Evolutionary conservation across 2,113 vertebrate species (phyloP).

Genomic region (Procavia capensis): DNA sequence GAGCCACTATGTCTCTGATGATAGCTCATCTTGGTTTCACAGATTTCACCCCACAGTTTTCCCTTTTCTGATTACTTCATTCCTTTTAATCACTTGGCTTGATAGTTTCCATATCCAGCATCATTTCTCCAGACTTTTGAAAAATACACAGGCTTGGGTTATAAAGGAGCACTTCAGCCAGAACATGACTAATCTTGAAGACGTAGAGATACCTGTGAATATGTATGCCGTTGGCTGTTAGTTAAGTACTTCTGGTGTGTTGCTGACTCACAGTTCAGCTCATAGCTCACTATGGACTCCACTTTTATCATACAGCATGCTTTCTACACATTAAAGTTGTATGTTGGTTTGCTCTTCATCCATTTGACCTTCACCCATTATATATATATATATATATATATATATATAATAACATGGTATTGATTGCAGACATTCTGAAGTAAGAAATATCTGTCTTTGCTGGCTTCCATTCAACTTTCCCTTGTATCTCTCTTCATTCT

Average conservation of each 20-base stretch:
- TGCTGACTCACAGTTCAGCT: background rate
- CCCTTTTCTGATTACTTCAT: constrained; percentile 36
- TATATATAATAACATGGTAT: background rate
- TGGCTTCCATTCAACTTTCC: background rate
- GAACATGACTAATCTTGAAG: constrained; percentile 36
- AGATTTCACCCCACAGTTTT: background rate
- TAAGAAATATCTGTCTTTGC: background rate
- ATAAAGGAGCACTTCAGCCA: constrained; percentile 31
- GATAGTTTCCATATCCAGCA: background rate
- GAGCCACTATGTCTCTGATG: background rate
- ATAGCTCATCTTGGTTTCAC: background rate
- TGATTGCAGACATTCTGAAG: background rate
- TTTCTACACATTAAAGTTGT: background rate
- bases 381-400: no score
- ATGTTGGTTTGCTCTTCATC: background rate
- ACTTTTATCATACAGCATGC: background rate
- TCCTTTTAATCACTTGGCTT: constrained; percentile 45
- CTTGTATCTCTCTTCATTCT: background rate
- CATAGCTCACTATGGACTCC: background rate
- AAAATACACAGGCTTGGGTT: constrained; percentile 15
- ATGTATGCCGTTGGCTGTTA: background rate
- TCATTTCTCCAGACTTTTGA: constrained; percentile 46
- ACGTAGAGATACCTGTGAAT: background rate
- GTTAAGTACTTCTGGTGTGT: background rate
- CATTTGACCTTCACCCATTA: background rate